Base-by-base conservation (phyloP, 2,113 vertebrate genomes). In the Paramisgurnus dabryanus region DNA sequence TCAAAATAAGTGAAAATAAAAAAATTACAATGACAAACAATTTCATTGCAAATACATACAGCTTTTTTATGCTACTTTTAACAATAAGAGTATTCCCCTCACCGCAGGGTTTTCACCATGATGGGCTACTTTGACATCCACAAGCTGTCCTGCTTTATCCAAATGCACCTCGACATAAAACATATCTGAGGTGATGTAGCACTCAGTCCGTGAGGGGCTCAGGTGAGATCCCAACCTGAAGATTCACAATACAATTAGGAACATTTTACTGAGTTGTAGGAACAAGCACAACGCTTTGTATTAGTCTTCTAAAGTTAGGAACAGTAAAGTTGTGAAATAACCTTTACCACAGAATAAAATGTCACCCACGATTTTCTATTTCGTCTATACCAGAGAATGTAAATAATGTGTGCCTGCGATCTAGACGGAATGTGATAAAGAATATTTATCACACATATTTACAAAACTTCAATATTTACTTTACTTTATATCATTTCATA, bases 131-230 rank as follows among this genome's bases (percentile, higher is more conserved):
- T 98, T 99, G 84, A 99, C 97, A 67, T 99, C 98, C 84, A 96
- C 95, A 53, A 99, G 92, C 91, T 97, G 95, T 63, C 98, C 98
- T 40, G 87, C 81, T 40, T 92, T 89, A 89, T 99, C 98, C 86
- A 99, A 87, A 91, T 98, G 97, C 68, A 99, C 96, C 83, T 99
- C 97, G 86, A 99, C 95, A n/a, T 99, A 99, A 87, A 99, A 99
- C 95, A 98, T 96, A 90, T 99, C 98, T 0, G 96, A 97, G 49
- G 96, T 98, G 92, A 99, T 98, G 93, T 99, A 99, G 82, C 97
- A 99, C 89, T 99, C 98, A 7, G 97, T 99, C 84, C 95, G 96
- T 11, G 95, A 96, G 4, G 96, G 95, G 55, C 96, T 98, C 85
- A 98, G 94, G 87, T 99, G 97, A 80, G 97, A 99, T 7, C 95